These are phyloP conservation scores for Leptinotarsa peninsularis DNA, from an alignment of 2,888 invertebrate species.

Conservation along the genomic window DNA sequence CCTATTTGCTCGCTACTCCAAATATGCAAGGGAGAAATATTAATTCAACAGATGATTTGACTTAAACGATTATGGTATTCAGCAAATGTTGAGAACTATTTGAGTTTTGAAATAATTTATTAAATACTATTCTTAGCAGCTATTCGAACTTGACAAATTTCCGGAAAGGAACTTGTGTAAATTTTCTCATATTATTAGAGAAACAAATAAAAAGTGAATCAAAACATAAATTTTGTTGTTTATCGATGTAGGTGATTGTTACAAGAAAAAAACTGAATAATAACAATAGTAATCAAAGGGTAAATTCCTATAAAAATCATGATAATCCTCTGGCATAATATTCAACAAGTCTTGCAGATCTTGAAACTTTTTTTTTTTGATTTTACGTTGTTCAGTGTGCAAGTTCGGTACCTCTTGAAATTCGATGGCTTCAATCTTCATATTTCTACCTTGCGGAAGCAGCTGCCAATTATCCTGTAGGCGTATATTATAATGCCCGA, in stretches of 20 bases:
- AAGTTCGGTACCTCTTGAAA: too few species aligned
- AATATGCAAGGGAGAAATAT: neutral
- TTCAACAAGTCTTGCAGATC: too few species aligned
- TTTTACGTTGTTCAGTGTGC: too few species aligned
- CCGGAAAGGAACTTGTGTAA: neutral
- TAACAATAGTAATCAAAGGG: too few species aligned
- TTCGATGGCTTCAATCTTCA: too few species aligned
- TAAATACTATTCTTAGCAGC: neutral
- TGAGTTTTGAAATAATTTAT: neutral
- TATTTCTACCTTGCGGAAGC: too few species aligned
- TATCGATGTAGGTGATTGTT: constrained; percentile 5
- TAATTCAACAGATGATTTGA: neutral
- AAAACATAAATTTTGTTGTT: constrained; percentile 3
- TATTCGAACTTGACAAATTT: neutral
- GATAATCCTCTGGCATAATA: too few species aligned
- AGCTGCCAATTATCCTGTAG: too few species aligned
- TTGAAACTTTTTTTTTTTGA: too few species aligned
- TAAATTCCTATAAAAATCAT: too few species aligned
- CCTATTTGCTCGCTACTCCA: neutral
- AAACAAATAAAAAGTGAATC: neutral
- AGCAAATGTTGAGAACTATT: neutral
- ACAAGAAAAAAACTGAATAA: neutral
- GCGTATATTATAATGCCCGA: too few species aligned
- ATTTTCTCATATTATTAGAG: neutral
- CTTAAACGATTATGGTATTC: neutral